phyloP scores from a whole-genome alignment of 2,888 invertebrate species.

The Fragum sueziense region DNA sequence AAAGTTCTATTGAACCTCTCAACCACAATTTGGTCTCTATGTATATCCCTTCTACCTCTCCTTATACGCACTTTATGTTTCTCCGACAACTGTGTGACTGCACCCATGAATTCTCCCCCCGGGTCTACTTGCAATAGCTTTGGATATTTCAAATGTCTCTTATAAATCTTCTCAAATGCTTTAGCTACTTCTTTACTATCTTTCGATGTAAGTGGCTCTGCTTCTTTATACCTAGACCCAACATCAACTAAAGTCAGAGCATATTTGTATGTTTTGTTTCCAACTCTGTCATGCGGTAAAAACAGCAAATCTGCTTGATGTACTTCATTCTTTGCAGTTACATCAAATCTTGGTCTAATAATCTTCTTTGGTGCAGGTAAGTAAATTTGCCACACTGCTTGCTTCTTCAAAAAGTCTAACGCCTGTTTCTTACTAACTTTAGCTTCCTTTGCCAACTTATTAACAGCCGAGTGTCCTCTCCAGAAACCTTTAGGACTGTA shows the following conservation, averaged over 20 bases:
- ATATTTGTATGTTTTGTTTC: constrained; percentile 54
- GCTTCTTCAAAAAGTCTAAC: constrained; percentile 33
- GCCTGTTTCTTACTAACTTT: constrained; percentile 39
- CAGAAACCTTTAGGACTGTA: constrained; percentile 46
- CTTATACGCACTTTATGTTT: no score
- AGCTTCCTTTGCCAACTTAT: constrained; percentile 41
- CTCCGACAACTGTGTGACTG: constrained; percentile 34
- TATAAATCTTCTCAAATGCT: constrained; percentile 54
- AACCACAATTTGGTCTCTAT: constrained; percentile 54
- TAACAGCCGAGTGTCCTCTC: constrained; percentile 38
- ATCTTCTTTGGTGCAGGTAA: constrained; percentile 51
- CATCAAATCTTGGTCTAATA: constrained; percentile 52
- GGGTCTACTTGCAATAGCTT: constrained; percentile 57
- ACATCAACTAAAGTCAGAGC: constrained; percentile 58
- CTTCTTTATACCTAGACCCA: constrained; percentile 55
- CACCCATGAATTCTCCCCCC: constrained; percentile 53
- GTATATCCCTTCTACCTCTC: constrained; percentile 31
- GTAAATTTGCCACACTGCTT: constrained; percentile 49
- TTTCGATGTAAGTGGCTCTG: constrained; percentile 57
- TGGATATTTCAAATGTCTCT: constrained; percentile 38
- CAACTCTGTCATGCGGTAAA: constrained; percentile 37
- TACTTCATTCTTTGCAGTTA: constrained; percentile 20
- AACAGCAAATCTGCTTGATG: constrained; percentile 10
- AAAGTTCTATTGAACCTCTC: constrained; percentile 55
- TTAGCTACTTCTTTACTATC: constrained; percentile 49